Conservation (phyloP, 2,888 invertebrate genomes). For the Agriopis marginaria region DNA sequence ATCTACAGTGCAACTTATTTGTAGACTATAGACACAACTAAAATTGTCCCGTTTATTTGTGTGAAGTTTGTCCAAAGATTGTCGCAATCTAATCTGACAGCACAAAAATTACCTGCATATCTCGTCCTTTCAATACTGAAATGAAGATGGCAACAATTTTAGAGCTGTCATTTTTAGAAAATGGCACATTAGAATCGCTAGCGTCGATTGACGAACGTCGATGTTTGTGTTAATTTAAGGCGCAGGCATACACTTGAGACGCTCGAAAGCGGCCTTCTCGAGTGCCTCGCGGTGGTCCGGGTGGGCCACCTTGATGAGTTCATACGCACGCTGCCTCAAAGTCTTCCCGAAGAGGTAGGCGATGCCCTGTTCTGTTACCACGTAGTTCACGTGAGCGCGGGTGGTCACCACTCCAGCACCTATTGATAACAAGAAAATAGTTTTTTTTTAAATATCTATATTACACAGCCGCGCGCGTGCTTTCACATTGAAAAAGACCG, state of each 20-base stretch:
- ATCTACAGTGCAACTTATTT: too few species aligned
- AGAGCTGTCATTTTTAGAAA: background rate
- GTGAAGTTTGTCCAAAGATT: background rate
- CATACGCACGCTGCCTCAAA: slow-evolving; percentile 95
- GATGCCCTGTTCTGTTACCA: slow-evolving; percentile 97
- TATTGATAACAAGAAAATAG: slow-evolving; percentile 55
- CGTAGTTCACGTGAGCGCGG: slow-evolving; percentile 96
- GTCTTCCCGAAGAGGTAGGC: slow-evolving; percentile 96
- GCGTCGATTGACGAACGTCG: background rate
- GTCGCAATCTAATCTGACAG: slow-evolving; percentile 2
- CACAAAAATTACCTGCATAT: background rate
- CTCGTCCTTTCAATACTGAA: background rate
- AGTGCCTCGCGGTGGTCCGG: slow-evolving; percentile 94
- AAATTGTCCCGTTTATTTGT: background rate
- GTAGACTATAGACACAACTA: background rate
- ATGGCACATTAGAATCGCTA: background rate
- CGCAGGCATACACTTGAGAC: slow-evolving; percentile 92
- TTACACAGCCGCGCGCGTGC: too few species aligned
- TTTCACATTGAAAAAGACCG: too few species aligned
- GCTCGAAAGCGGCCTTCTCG: slow-evolving; percentile 95
- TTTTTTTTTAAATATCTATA: too few species aligned
- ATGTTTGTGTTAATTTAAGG: slow-evolving; percentile 67
- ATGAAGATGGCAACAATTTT: background rate
- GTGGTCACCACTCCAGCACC: slow-evolving; percentile 98
- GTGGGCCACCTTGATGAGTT: slow-evolving; percentile 95